Percentiles rank a stretch among this genome's conserved stretches.
Conservation (phyloP, 1,140 invertebrate genomes). For the Nylanderia fulva region DNA sequence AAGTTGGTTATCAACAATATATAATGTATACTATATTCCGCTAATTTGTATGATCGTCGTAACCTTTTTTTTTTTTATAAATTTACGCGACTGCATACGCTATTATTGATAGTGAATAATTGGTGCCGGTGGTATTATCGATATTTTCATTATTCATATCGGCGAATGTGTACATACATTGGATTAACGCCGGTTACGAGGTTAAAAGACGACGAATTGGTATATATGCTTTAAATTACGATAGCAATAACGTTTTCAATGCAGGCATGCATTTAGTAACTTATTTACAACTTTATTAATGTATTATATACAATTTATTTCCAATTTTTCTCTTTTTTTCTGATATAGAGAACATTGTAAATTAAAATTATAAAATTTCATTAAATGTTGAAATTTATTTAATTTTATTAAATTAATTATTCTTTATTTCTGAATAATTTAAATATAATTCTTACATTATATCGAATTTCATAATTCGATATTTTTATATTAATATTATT, state of each 20-base stretch:
- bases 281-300: background rate
- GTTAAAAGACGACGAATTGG: background rate
- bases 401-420: background rate
- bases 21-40: slow-evolving; percentile 46
- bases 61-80: slow-evolving; percentile 14
- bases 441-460: no score
- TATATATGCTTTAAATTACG: background rate
- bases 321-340: background rate
- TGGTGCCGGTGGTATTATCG: background rate
- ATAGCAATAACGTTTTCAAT: background rate
- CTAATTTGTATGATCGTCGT: slow-evolving; percentile 44
- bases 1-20: slow-evolving; percentile 57
- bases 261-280: background rate
- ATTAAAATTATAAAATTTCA: background rate
- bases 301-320: background rate
- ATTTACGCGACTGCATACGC: background rate
- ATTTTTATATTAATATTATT: no score
- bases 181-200: background rate
- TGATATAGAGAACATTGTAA: background rate
- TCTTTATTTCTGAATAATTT: background rate
- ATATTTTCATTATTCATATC: background rate
- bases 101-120: slow-evolving; percentile 19
- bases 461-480: no score
- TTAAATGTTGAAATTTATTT: background rate
- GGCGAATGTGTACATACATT: background rate